Conservation (phyloP, 2,797 vertebrate species). For the Momotus momota region DNA sequence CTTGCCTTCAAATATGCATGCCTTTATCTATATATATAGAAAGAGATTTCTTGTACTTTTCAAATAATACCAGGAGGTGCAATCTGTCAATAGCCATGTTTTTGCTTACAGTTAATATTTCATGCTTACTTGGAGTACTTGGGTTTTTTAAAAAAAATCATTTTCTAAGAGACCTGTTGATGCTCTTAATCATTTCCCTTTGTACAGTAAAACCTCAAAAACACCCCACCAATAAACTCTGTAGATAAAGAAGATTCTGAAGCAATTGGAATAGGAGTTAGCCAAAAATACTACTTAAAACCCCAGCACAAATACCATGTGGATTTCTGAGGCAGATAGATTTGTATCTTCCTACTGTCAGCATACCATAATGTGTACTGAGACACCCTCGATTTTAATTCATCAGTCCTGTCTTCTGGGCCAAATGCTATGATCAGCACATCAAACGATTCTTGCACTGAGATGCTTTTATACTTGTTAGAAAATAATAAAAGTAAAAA, state of each 20-base stretch:
- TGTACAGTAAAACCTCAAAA: neutral
- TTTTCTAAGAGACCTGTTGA: neutral
- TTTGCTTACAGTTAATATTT: neutral
- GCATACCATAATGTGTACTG: too few species aligned
- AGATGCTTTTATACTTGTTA: neutral
- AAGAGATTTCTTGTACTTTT: neutral
- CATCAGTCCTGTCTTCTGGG: neutral
- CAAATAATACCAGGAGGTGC: neutral
- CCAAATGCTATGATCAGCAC: neutral
- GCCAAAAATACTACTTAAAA: neutral
- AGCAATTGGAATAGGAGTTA: neutral
- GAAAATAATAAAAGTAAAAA: neutral
- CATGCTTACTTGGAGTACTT: neutral
- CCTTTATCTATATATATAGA: neutral
- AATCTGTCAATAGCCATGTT: neutral
- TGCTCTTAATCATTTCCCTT: neutral
- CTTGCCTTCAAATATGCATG: neutral
- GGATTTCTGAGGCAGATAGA: neutral
- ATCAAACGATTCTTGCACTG: neutral
- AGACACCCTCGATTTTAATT: neutral
- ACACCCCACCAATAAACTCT: neutral
- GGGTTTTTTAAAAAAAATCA: neutral
- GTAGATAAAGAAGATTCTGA: neutral
- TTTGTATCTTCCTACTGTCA: neutral
- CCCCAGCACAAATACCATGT: neutral